Base-by-base conservation (phyloP, 2,888 invertebrate genomes). In the Drosophila anomalata region DNA sequence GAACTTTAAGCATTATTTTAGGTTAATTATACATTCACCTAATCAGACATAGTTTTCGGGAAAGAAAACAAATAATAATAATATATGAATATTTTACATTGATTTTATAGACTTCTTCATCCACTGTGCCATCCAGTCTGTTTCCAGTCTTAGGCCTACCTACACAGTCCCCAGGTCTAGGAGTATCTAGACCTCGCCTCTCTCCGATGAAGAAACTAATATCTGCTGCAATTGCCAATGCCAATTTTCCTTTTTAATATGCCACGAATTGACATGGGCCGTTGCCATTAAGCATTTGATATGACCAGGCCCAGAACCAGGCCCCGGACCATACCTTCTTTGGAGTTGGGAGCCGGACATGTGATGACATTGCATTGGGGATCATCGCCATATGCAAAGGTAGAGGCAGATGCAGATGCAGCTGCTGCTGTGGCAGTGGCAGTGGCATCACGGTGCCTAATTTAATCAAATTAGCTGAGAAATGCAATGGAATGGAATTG, bases 191-290 rank as follows among this genome's bases (percentile, higher is more conserved):
- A 12, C 22, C 22, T 20, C 12, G 20, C 22, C 72, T 61, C 29
- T 46, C 51, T 51, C 31, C 8, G 29, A 26, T 24, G 68, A 77
- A 76, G 70, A 56, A 87, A 63, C 87, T 86, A 80, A 86, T 87
- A 82, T 86, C 85, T 77, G 76, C 47, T 77, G 85, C 75, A 82
- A 85, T 82, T 78, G 78, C 70, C 87, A 82, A 88, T 86, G 87
- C 85, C 85, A 88, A 88, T 88, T 86, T 86, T 88, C 74, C 81
- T 83, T 82, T 88, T 87, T 88, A 88, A 88, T 87, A 87, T 87
- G 83, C 89, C 88, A 87, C 80, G 87, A 87, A 87, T 80, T 85
- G 87, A 88, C 88, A 82, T 84, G 77, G 67, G 83, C 69, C 77
- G 76, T 76, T 82, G 87, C 85, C 88, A 87, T 87, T 82, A 85